phyloP scores from a whole-genome alignment of 2,888 invertebrate species.

The Augiades crinisus region DNA sequence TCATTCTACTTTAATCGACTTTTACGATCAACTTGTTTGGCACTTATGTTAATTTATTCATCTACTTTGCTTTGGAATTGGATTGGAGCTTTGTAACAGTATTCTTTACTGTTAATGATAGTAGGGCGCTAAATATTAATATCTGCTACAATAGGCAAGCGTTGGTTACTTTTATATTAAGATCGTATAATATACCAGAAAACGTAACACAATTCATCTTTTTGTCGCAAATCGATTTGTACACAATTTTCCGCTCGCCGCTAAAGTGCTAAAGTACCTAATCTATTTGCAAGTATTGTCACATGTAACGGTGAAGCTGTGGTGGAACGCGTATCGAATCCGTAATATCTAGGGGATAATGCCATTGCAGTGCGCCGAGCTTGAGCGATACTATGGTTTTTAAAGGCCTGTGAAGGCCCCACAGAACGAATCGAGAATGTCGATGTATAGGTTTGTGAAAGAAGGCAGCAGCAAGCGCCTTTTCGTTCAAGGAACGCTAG shows the following conservation, averaged over 20 bases:
- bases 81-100: not conserved
- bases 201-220: conserved; percentile 14
- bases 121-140: too few relatives aligned
- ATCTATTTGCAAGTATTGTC: conserved; percentile 41
- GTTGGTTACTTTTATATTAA: not conserved
- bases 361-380: conserved; percentile 48
- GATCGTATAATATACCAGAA: not conserved
- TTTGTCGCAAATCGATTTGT: conserved; percentile 25
- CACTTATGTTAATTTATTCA: conserved; percentile 16
- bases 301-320: conserved; percentile 39
- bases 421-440: conserved; percentile 70
- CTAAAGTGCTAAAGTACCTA: conserved; percentile 19
- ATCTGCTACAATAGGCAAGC: too few relatives aligned
- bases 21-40: conserved; percentile 14
- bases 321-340: conserved; percentile 63
- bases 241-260: conserved; percentile 20
- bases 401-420: conserved; percentile 55
- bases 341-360: conserved; percentile 50
- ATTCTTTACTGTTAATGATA: not conserved
- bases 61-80: not conserved
- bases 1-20: conserved; percentile 32
- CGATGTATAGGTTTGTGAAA: conserved; percentile 91
- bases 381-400: conserved; percentile 59
- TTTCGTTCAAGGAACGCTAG: conserved; percentile 88
- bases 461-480: conserved; percentile 84